phyloP scores from a whole-genome alignment of 2,113 vertebrate species.

The Potamarius usumacintae region DNA sequence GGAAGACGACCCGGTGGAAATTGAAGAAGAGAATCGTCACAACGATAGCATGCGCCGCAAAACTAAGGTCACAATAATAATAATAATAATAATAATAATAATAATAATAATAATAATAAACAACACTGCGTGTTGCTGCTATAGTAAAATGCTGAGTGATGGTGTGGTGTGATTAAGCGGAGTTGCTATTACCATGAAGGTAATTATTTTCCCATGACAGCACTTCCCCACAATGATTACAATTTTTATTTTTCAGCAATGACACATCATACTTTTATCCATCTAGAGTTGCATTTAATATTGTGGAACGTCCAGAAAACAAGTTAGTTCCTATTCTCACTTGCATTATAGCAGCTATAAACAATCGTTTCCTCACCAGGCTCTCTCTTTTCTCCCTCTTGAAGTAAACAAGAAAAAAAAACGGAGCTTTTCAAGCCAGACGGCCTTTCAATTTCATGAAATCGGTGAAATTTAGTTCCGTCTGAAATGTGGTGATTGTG shows the following conservation, averaged over 20 bases:
- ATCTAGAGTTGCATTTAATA: neutral
- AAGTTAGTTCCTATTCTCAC: neutral
- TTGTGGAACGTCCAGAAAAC: too few relatives aligned
- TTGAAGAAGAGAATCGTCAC: conserved; percentile 67
- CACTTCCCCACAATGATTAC: neutral
- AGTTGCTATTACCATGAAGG: too few relatives aligned
- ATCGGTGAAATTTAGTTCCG: too few relatives aligned
- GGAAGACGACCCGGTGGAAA: conserved; percentile 68
- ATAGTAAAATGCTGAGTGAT: neutral
- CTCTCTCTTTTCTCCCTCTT: too few relatives aligned
- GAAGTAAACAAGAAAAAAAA: too few relatives aligned
- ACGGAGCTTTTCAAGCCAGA: accelerated
- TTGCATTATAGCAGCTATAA: neutral
- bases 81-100: too few relatives aligned
- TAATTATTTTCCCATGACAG: too few relatives aligned
- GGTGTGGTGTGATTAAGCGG: neutral
- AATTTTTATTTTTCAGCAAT: neutral
- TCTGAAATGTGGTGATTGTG: too few relatives aligned
- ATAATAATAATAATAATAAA: neutral
- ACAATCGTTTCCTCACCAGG: neutral
- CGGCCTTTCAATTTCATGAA: too few relatives aligned
- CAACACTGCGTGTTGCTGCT: neutral
- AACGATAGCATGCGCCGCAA: conserved; percentile 67
- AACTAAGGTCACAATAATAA: conserved; percentile 69
- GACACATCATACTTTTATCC: neutral